phyloP scores from a whole-genome alignment of 2,113 vertebrate genomes.

The Myotis brandtii region DNA sequence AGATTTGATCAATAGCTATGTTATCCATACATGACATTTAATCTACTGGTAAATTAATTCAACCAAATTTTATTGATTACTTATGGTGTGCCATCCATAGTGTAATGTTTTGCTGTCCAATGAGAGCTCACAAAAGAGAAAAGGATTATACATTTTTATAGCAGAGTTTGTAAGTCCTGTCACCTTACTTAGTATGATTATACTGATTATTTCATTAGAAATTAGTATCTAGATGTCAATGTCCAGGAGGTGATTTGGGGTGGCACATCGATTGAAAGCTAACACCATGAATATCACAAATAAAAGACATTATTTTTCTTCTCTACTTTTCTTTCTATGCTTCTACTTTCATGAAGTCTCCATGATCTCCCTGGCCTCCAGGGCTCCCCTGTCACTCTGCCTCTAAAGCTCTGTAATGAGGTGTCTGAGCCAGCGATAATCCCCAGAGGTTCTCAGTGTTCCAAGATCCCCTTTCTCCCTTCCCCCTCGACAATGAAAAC shows the following conservation, averaged over 20 bases:
- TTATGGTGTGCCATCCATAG: neutral
- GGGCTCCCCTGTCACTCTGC: neutral
- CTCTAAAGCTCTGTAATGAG: slow-evolving; percentile 42
- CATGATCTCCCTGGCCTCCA: neutral
- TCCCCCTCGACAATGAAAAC: slow-evolving; percentile 48
- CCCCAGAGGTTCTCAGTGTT: slow-evolving; percentile 36
- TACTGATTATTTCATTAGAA: neutral
- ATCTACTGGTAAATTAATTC: neutral
- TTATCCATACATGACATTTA: neutral
- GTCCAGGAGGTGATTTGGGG: neutral
- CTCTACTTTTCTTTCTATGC: neutral
- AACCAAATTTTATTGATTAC: neutral
- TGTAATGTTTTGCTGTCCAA: neutral
- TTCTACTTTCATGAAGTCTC: neutral
- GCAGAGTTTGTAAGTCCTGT: neutral
- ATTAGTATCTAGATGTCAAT: neutral
- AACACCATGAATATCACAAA: neutral
- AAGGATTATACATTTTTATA: neutral
- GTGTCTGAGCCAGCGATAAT: slow-evolving; percentile 67
- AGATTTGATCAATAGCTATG: neutral
- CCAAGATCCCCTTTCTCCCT: neutral
- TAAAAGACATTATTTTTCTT: neutral
- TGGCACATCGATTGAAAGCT: neutral
- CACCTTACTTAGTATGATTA: neutral
- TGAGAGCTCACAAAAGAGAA: neutral